Evolutionary conservation across 1,140 invertebrate genomes (phyloP), one percentile per base, ranked within the genome.

Genomic region (Drosophila willistoni): DNA sequence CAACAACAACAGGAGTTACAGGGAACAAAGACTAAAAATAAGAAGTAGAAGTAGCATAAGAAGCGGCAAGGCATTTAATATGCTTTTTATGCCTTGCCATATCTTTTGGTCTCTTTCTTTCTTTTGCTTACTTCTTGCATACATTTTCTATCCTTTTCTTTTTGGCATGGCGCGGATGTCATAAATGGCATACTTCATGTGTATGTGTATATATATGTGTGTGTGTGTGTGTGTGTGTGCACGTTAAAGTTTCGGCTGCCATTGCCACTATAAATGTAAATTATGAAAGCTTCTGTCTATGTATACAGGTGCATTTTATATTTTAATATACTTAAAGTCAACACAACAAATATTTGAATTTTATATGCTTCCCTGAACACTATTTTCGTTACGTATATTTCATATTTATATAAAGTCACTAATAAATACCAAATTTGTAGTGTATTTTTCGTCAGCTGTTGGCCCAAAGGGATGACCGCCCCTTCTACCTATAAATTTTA

Each of bases 301-400:
- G 79, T 78, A 71, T 86, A 79, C 83, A 87, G 83, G 83, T 87
- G 83, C 73, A 73, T 89, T 87, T 87, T 87, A 87, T 87, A 73
- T 86, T 83, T 77, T 83, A 87, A 87, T 86, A 71, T 86, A 71
- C 78, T 82, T 62, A 64, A 33, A 81, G 70, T 68, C 64, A 70
- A 83, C 79, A 73, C 68, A 79, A 71, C 67, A 70, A 77, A 87
- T 83, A 87, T 87, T 83, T 87, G 83, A 73, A 87, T 89, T 86
- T 89, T 89, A 89, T 73, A 63, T 25, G 62, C n/a, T 34, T 10
- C 44, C 17, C 5, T 36, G 17, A 22, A 19, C n/a, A 51, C 9
- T 51, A 22, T 22, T 51, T 29, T 51, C 10, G 33, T 63, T 59
- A 14, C 39, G 6, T 29, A 61, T 65, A 64, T 69, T 63, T 64